phyloP scores from a whole-genome alignment of 2,113 vertebrate species.

The Aphyosemion australe region DNA sequence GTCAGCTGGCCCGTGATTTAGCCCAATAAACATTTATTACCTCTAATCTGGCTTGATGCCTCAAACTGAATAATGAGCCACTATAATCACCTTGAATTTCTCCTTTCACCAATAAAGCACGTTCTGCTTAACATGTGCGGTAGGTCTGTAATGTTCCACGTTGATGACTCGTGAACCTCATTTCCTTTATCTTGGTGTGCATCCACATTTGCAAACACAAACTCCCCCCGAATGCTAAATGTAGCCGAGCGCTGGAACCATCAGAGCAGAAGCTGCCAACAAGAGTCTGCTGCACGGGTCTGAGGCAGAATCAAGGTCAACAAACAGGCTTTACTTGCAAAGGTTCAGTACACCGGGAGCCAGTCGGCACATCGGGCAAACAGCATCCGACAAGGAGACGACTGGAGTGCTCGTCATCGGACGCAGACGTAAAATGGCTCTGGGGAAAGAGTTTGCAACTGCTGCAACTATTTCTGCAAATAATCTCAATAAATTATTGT shows the following conservation, averaged over 20 bases:
- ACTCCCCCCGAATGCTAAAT: not conserved
- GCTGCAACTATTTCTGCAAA: not conserved
- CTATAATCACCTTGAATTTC: constrained; percentile 12
- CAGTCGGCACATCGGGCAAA: constrained; percentile 5
- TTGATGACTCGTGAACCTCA: not conserved
- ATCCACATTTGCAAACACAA: not conserved
- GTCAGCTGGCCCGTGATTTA: constrained; percentile 1
- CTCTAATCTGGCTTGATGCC: constrained; percentile 16
- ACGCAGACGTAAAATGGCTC: not conserved
- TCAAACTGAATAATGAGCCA: constrained; percentile 4
- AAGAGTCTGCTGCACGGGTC: not conserved
- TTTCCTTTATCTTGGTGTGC: constrained; percentile 1
- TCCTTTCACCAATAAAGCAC: constrained; percentile 5
- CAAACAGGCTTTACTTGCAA: not conserved
- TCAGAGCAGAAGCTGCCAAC: not conserved
- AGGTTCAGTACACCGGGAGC: not conserved
- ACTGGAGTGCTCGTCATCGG: not conserved
- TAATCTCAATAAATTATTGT: not conserved
- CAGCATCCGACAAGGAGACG: constrained; percentile 4
- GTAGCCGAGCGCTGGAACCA: not conserved
- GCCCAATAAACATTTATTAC: constrained; percentile 5
- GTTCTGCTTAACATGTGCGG: not conserved
- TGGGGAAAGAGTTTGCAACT: not conserved
- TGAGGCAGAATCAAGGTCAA: constrained; percentile 7
- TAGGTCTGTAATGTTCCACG: not conserved